These are phyloP conservation scores for Hirtodrosophila confusa DNA, from an alignment of 2,888 invertebrate genomes.

Conservation along the genomic window DNA sequence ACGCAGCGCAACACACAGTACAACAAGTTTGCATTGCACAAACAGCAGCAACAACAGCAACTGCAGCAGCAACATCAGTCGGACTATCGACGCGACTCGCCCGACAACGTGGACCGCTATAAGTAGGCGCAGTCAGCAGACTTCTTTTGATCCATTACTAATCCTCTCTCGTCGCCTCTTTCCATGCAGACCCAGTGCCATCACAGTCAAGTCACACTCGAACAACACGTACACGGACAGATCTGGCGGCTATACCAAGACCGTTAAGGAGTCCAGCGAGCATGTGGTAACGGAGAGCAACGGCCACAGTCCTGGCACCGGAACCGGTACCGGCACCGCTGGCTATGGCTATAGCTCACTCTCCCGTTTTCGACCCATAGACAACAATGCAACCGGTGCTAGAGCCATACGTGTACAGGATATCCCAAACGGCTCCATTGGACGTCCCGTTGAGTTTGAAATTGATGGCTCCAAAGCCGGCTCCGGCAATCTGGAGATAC, in stretches of 20 bases:
- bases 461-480: conserved; percentile 98
- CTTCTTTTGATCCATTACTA: background rate
- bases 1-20: conserved; percentile 87
- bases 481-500: conserved; percentile 97
- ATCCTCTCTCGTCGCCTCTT: background rate
- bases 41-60: conserved; percentile 78
- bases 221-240: conserved; percentile 82
- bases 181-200: conserved; percentile 81
- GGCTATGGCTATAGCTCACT: conserved; percentile 79
- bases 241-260: conserved; percentile 83
- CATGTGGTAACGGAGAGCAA: conserved; percentile 83
- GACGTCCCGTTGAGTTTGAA: conserved; percentile 97
- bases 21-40: conserved; percentile 85
- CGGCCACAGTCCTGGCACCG: conserved; percentile 52
- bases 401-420: conserved; percentile 93
- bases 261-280: conserved; percentile 83
- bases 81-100: conserved; percentile 81
- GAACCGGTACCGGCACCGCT: conserved; percentile 16
- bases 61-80: conserved; percentile 71
- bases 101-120: conserved; percentile 80
- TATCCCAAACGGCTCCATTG: conserved; percentile 93
- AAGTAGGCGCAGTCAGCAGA: conserved; percentile 54
- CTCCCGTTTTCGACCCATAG: conserved; percentile 84
- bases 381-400: conserved; percentile 89
- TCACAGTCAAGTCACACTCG: conserved; percentile 83